phyloP scores from a whole-genome alignment of 1,140 invertebrate genomes.

The Wiebesia pumilae region DNA sequence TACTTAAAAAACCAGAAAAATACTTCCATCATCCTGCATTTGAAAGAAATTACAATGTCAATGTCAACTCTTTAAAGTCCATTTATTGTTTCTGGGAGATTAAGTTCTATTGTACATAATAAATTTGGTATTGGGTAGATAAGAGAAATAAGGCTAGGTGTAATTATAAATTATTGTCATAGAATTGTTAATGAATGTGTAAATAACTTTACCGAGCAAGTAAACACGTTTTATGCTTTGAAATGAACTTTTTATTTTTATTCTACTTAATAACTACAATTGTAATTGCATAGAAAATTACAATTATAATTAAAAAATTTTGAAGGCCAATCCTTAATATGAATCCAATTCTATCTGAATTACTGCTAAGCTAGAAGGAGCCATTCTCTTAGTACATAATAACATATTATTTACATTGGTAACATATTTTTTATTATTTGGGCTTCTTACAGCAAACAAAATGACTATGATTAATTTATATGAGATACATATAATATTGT shows the following conservation, averaged over 20 bases:
- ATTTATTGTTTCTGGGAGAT: too few relatives aligned
- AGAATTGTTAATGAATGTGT: constrained; percentile 83
- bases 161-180: constrained; percentile 83
- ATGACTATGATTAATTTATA: constrained; percentile 42
- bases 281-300: constrained; percentile 49
- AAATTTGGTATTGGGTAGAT: not conserved
- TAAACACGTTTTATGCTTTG: constrained; percentile 49
- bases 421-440: constrained; percentile 44
- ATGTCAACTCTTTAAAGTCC: too few relatives aligned
- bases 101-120: not conserved
- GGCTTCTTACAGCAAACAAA: constrained; percentile 42
- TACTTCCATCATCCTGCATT: too few relatives aligned
- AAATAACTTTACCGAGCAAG: constrained; percentile 73
- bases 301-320: constrained; percentile 46
- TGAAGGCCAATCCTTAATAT: constrained; percentile 33
- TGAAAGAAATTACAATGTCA: too few relatives aligned
- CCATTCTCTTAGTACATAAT: constrained; percentile 37
- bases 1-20: too few relatives aligned
- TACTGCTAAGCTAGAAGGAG: constrained; percentile 28
- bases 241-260: constrained; percentile 46
- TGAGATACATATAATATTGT: constrained; percentile 26
- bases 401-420: constrained; percentile 52
- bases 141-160: constrained; percentile 79
- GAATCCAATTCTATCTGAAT: not conserved
- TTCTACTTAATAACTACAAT: constrained; percentile 45